These are phyloP conservation scores for Mesorhabditis spiculigera DNA, from an alignment of 2,888 invertebrate species.

Conservation along the genomic window DNA sequence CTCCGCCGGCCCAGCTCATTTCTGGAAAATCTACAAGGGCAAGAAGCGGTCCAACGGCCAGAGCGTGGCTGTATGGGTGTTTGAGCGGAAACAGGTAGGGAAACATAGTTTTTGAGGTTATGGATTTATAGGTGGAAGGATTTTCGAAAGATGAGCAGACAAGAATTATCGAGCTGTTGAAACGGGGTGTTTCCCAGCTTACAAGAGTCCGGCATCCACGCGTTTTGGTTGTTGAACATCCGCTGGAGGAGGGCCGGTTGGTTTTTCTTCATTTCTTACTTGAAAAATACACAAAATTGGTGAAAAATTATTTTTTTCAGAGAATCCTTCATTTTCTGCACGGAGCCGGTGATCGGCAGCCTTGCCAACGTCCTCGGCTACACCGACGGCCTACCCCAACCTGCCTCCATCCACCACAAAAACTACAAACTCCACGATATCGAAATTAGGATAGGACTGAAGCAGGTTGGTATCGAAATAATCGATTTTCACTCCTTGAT, in stretches of 20 bases:
- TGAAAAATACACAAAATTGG: no score
- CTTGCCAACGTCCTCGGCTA: neutral
- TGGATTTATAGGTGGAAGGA: neutral
- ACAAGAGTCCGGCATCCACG: neutral
- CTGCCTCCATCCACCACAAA: slow-evolving; percentile 58
- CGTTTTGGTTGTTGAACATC: neutral
- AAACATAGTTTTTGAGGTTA: neutral
- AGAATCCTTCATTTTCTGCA: neutral
- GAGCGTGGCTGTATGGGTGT: neutral
- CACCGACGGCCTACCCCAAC: neutral
- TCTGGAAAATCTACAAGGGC: neutral
- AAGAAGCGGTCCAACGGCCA: neutral
- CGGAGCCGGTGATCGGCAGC: neutral
- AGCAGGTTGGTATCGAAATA: no score
- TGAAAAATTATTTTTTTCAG: no score
- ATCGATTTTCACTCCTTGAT: no score
- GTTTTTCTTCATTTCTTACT: no score
- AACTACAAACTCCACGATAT: slow-evolving; percentile 85
- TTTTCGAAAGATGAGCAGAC: neutral
- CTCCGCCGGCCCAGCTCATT: neutral
- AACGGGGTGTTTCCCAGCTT: neutral
- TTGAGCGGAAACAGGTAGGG: neutral
- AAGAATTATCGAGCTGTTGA: neutral
- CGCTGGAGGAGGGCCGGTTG: neutral
- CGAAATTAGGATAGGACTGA: slow-evolving; percentile 89